Evolutionary conservation across 2,113 vertebrate species (phyloP), one percentile per base, ranked within the genome.

Genomic region (Oenanthe melanoleuca): DNA sequence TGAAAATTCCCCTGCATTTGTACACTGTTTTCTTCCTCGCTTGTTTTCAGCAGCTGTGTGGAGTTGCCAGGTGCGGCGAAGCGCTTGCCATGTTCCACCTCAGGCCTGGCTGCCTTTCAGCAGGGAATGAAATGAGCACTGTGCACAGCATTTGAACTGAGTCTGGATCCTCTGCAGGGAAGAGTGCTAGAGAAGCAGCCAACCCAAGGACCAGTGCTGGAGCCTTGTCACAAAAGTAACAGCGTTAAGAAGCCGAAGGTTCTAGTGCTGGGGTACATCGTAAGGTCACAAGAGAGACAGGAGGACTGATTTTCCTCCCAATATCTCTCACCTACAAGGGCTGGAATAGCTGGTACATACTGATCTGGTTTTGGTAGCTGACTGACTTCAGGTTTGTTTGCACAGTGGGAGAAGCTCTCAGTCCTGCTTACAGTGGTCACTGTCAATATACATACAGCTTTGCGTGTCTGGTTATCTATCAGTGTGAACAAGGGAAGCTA

Each of bases 81-180:
- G 85, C 0, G 24, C 64, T 93, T 96, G 96, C 95, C 90, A 80
- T 67, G 82, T 94, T 90, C 72, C 74, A 94, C 85, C 93, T 90
- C 89, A 70, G 60, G 75, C 79, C 93, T 94, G 95, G 96, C 94
- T 80, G 82, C 88, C 60, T 78, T 94, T 96, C 94, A 94, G 81
- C 33, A 2, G 61, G 64, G 86, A 88, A 96, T 81, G 88, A 96
- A 94, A 65, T 26, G 64, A 94, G 82, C 81, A 40, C 94, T 93
- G 93, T 95, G 88, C 67, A 60, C 65, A 55, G 89, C 80, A 65
- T 75, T 57, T 87, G 45, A 63, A 82, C 78, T 9, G 57, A 57
- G n/a, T 18, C 42, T 38, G 55, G 44, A 81, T n/a, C 49, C 66
- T 91, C 82, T 87, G 79, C 81, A 69, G 66, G 82, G n/a, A 56